Percentiles rank a stretch among this genome's conserved stretches.
These are phyloP conservation scores for Xanthostigma xanthostigma DNA, from an alignment of 2,888 invertebrate species.

Conservation along the genomic window DNA sequence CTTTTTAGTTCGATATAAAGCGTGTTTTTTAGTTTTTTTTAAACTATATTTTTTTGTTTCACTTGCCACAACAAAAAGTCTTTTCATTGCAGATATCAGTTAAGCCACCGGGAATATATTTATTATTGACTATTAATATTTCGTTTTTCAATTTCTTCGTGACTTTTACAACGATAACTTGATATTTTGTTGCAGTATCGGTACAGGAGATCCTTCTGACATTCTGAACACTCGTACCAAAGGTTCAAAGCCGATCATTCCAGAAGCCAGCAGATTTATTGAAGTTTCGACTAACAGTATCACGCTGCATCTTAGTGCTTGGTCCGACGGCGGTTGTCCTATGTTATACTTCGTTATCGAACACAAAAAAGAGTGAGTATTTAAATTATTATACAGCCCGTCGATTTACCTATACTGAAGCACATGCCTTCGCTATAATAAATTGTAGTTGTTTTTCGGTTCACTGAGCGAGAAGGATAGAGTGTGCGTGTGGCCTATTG, in stretches of 20 bases:
- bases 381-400: not conserved
- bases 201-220: conserved; percentile 81
- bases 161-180: not conserved
- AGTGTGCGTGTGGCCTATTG: too few relatives aligned
- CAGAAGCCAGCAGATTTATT: conserved; percentile 80
- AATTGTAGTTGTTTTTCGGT: too few relatives aligned
- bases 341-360: conserved; percentile 92
- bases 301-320: conserved; percentile 78
- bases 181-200: conserved; percentile 45
- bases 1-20: too few relatives aligned
- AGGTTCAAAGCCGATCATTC: conserved; percentile 85
- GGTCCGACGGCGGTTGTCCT: conserved; percentile 90
- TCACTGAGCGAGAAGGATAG: too few relatives aligned
- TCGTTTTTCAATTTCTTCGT: too few relatives aligned
- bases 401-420: too few relatives aligned
- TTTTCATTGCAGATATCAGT: not conserved
- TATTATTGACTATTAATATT: too few relatives aligned
- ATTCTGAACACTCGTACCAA: conserved; percentile 80
- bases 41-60: not conserved
- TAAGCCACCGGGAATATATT: too few relatives aligned
- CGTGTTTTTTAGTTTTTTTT: too few relatives aligned
- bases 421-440: too few relatives aligned
- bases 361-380: conserved; percentile 73
- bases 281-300: conserved; percentile 88
- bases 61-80: not conserved